Base-by-base conservation (phyloP, 2,888 invertebrate genomes). In the Hirtodrosophila duncani region DNA sequence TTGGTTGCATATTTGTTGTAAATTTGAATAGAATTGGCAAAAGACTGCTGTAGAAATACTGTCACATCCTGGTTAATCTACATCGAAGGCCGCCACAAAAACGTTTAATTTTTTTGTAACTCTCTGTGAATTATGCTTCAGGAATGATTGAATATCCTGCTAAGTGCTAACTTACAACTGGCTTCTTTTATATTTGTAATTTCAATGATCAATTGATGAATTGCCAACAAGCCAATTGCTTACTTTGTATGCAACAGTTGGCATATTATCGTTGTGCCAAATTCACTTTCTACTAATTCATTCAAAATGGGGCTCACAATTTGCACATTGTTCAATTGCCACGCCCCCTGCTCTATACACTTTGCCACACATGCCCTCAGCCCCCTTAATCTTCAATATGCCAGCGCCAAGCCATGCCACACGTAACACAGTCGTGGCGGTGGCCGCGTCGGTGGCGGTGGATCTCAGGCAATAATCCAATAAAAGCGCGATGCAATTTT, bases 281-380 rank as follows among this genome's bases (percentile, higher is more conserved):
- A 65, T 62, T 62, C 63, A 66, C 56, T 66, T 63, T 64, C 26
- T 21, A 34, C 72, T 81, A 74, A 81, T 81, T 71, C 58, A 42
- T 49, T 53, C n/a, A n/a, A 70, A 74, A 74, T 79, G 67, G 71
- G n/a, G 82, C 80, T 63, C 71, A 81, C 77, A 79, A 81, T 72
- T 81, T 56, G 26, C 77, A 70, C 72, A 81, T 79, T 81, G 77
- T 71, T 49, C 63, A 24, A 26, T 29, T 20, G 49, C 29, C 52
- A 31, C 34, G 36, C 45, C 18, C 39, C 36, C 37, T 16, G 24
- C 39, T 18, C 8, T 20, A 18, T 27, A 18, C 36, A 14, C 26
- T 20, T 17, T 27, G n/a, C 7, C 23, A 9, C 26, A 27, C 11
- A 9, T 11, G n/a, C n/a, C n/a, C n/a, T n/a, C n/a, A n/a, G n/a